A percentile compares a stretch with the other conserved stretches of the same genome.
These are phyloP conservation scores for Pseudeuparius sepicola DNA, from an alignment of 2,888 invertebrate species.

Conservation along the genomic window DNA sequence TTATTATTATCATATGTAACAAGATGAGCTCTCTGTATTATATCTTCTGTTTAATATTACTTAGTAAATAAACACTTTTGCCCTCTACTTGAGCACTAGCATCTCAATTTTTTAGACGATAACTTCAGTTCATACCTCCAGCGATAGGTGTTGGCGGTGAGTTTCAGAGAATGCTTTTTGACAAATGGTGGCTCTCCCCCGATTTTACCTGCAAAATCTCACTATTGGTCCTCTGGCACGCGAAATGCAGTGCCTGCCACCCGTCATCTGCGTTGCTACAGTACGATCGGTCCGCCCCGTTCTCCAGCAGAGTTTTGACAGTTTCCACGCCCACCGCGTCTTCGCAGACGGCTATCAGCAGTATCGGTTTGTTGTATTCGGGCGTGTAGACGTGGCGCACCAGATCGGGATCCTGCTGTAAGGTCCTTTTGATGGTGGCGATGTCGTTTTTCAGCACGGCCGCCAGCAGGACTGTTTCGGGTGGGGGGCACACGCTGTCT, in stretches of 20 bases:
- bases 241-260: slow-evolving; percentile 57
- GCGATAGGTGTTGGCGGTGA: too few species aligned
- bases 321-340: slow-evolving; percentile 46
- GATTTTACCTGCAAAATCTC: slow-evolving; percentile 36
- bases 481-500: slow-evolving; percentile 32
- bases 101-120: too few species aligned
- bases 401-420: slow-evolving; percentile 42
- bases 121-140: too few species aligned
- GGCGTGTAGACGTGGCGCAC: slow-evolving; percentile 44
- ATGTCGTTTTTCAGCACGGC: slow-evolving; percentile 45
- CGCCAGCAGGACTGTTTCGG: slow-evolving; percentile 38
- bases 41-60: too few species aligned
- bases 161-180: too few species aligned
- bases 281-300: slow-evolving; percentile 52
- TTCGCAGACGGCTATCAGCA: slow-evolving; percentile 43
- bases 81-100: too few species aligned
- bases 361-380: slow-evolving; percentile 45
- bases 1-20: too few species aligned
- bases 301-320: slow-evolving; percentile 46
- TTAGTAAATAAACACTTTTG: too few species aligned
- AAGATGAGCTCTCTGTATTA: too few species aligned
- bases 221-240: slow-evolving; percentile 43
- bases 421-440: slow-evolving; percentile 43
- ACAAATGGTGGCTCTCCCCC: slow-evolving; percentile 9
- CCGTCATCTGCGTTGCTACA: slow-evolving; percentile 41